Base-by-base conservation (phyloP, 2,113 vertebrate species). In the Saguinus imperator region DNA sequence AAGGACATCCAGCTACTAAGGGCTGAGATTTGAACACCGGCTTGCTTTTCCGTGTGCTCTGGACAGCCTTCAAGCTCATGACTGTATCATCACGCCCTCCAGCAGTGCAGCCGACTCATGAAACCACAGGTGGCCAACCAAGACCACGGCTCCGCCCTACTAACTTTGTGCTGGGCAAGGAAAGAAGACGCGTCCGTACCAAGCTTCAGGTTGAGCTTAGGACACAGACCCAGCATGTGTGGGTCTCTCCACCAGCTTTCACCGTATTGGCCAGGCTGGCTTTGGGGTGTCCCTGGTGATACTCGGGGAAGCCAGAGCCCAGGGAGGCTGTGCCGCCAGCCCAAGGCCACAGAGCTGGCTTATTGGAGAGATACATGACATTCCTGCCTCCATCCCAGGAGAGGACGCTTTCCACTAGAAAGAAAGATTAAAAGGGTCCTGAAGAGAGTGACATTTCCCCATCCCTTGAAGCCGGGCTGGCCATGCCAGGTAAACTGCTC, bases 371-470 rank as follows among this genome's bases (percentile, higher is more conserved):
- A 45, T 0, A 1, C 40, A 32, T 0, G 4, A 58, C 25, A 25
- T 5, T 25, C 70, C 82, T 52, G 27, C 35, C 89, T 85, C 13
- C 27, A 48, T 50, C 29, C 55, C 18, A 29, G 27, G n/a, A 14
- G 58, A 2, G 48, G 4, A 8, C 0, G 3, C 27, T 61, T 13
- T 21, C 82, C 29, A 58, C 32, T 3, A 11, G 72, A 12, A n/a
- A 12, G 40, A 48, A 10, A 50, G 16, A 32, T 5, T 0, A 16
- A 48, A 6, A 10, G 14, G 4, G 7, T 45, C 37, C 27, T 0
- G 4, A 52, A 45, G 35, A 3, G 10, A 29, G 25, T 10, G 35
- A 13, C 27, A 45, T 3, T 5, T 43, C 8, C 55, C 64, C 18
- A 8, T 3, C 17, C 37, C 25, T 2, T 6, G 27, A 35, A 2